These are phyloP conservation scores for Crotophaga sulcirostris DNA, from an alignment of 2,113 vertebrate genomes.

Conservation along the genomic window DNA sequence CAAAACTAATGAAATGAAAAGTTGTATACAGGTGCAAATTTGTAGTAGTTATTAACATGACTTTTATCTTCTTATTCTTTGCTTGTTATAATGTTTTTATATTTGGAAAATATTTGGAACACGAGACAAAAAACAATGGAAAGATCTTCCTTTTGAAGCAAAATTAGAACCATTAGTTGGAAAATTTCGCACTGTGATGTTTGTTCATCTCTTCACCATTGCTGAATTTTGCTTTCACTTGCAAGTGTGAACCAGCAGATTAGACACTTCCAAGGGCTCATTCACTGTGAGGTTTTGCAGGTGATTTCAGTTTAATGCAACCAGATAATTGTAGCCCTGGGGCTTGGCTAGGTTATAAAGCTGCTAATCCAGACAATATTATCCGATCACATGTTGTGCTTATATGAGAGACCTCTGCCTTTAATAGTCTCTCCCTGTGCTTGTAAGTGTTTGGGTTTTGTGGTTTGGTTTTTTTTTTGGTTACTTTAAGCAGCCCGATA, in stretches of 20 bases:
- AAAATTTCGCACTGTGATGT: neutral
- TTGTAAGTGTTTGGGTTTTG: neutral
- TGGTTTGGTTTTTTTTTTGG: neutral
- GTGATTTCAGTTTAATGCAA: slow-evolving; percentile 78
- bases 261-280: slow-evolving; percentile 61
- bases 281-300: slow-evolving; percentile 72
- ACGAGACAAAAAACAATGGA: neutral
- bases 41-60: neutral
- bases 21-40: neutral
- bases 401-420: slow-evolving; percentile 65
- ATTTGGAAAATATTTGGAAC: neutral
- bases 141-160: neutral
- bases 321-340: slow-evolving; percentile 78
- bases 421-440: slow-evolving; percentile 60
- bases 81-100: neutral
- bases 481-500: slow-evolving; percentile 37
- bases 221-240: slow-evolving; percentile 51
- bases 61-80: neutral
- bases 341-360: slow-evolving; percentile 74
- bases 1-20: neutral
- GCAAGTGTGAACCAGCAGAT: slow-evolving; percentile 54
- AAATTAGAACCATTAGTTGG: neutral
- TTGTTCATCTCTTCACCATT: slow-evolving; percentile 29
- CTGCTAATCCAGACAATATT: slow-evolving; percentile 76
- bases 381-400: slow-evolving; percentile 68